Conservation (phyloP, 1,140 invertebrate species). For the Nephotettix cincticeps region DNA sequence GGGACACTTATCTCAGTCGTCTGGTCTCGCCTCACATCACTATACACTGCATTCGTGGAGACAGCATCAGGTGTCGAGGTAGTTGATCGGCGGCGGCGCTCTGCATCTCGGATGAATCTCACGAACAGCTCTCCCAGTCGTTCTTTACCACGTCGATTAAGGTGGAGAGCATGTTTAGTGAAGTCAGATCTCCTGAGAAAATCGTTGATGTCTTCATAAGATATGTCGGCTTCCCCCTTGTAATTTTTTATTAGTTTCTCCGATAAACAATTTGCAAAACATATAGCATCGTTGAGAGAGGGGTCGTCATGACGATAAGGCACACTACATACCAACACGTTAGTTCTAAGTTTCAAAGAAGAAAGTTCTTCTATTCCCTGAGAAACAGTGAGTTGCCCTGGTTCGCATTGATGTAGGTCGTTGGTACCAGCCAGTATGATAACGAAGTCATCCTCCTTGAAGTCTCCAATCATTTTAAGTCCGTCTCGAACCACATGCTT, state of each 20-base stretch:
- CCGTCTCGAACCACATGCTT: conserved; percentile 14
- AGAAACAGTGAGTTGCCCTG: neutral
- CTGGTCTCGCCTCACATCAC: no score
- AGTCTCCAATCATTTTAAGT: neutral
- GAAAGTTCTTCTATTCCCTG: conserved; percentile 4
- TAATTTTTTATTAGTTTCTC: neutral
- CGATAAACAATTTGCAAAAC: neutral
- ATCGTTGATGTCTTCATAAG: conserved; percentile 8
- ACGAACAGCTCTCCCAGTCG: neutral
- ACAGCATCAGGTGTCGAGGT: conserved; percentile 16
- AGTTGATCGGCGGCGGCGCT: no score
- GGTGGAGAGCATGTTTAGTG: conserved; percentile 26
- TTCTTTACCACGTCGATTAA: conserved; percentile 20
- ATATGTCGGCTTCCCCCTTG: conserved; percentile 1
- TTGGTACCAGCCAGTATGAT: conserved; percentile 7
- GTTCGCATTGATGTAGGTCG: neutral
- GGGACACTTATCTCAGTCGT: no score
- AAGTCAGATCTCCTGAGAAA: conserved; percentile 18
- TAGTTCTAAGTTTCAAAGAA: neutral
- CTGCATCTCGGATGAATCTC: no score
- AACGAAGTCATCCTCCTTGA: neutral
- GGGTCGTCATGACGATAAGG: conserved; percentile 17
- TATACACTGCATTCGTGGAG: no score
- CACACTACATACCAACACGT: conserved; percentile 2
- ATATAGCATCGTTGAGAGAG: conserved; percentile 8